phyloP scores from a whole-genome alignment of 2,888 invertebrate species.

The Stomorhina lunata region DNA sequence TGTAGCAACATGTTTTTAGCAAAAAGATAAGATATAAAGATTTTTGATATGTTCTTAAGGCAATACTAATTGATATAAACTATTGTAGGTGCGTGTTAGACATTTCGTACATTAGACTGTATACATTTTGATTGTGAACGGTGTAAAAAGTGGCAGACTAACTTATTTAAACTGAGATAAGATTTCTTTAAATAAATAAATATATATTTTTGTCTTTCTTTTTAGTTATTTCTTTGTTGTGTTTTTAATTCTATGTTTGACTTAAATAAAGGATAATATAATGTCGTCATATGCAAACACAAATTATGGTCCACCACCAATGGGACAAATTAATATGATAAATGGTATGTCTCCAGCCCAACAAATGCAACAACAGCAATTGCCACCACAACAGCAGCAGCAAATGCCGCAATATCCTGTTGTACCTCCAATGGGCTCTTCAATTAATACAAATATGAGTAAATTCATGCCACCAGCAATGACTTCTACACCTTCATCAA shows the following conservation, averaged over 20 bases:
- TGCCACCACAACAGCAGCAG: conserved; percentile 62
- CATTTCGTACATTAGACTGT: too few relatives aligned
- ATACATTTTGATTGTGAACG: neutral
- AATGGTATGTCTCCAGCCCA: conserved; percentile 71
- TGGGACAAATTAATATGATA: conserved; percentile 68
- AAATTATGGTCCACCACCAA: conserved; percentile 68
- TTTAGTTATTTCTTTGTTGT: neutral
- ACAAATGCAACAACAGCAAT: conserved; percentile 61
- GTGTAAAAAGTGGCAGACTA: neutral
- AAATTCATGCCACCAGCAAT: conserved; percentile 71
- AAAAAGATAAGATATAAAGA: conserved; percentile 4
- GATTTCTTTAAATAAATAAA: neutral
- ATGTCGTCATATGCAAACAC: conserved; percentile 71
- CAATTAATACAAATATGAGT: conserved; percentile 66
- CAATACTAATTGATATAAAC: too few relatives aligned
- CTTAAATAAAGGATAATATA: conserved; percentile 24
- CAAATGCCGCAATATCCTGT: conserved; percentile 63
- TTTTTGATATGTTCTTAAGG: too few relatives aligned
- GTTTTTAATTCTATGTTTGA: conserved; percentile 45
- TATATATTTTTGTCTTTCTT: neutral
- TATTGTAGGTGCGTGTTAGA: too few relatives aligned
- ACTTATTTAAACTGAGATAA: neutral
- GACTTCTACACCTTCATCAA: conserved; percentile 13
- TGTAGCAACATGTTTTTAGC: neutral
- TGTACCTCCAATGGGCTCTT: conserved; percentile 36